These are phyloP conservation scores for Maniola hyperantus DNA, from an alignment of 2,888 invertebrate genomes.

Conservation along the genomic window DNA sequence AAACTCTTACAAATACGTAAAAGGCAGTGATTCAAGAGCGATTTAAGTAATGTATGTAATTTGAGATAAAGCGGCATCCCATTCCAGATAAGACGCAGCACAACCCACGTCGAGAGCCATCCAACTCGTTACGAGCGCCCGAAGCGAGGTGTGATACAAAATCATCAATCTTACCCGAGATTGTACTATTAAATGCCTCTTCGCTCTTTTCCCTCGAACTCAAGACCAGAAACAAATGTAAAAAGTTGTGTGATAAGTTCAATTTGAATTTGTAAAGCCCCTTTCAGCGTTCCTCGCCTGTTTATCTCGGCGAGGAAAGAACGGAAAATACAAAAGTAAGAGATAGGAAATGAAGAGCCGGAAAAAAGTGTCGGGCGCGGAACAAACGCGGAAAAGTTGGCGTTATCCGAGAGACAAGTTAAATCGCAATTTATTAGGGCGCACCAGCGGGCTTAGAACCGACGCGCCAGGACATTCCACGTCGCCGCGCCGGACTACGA, in stretches of 20 bases:
- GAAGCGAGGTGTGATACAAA: constrained; percentile 83
- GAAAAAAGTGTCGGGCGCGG: constrained; percentile 81
- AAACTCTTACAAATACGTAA: constrained; percentile 57
- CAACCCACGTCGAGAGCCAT: constrained; percentile 79
- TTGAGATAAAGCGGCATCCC: constrained; percentile 81
- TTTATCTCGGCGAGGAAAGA: constrained; percentile 80
- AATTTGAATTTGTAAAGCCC: constrained; percentile 84
- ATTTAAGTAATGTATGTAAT: constrained; percentile 82
- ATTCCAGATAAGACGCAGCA: constrained; percentile 80
- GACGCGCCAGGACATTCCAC: constrained; percentile 43
- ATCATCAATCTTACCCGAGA: constrained; percentile 82
- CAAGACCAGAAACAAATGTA: constrained; percentile 83
- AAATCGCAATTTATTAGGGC: constrained; percentile 83
- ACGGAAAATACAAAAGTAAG: constrained; percentile 82
- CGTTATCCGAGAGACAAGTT: constrained; percentile 82
- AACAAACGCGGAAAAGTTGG: constrained; percentile 81
- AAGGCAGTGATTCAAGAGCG: constrained; percentile 67
- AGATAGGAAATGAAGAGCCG: constrained; percentile 83
- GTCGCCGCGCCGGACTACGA: constrained; percentile 36
- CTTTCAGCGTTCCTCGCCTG: constrained; percentile 82
- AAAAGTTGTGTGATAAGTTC: constrained; percentile 84
- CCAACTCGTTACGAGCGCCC: constrained; percentile 81
- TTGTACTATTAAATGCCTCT: constrained; percentile 83
- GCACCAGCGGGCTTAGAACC: constrained; percentile 74
- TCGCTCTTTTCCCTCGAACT: constrained; percentile 80